phyloP scores from a whole-genome alignment of 2,888 invertebrate genomes.

The Meiosimyza decipiens region DNA sequence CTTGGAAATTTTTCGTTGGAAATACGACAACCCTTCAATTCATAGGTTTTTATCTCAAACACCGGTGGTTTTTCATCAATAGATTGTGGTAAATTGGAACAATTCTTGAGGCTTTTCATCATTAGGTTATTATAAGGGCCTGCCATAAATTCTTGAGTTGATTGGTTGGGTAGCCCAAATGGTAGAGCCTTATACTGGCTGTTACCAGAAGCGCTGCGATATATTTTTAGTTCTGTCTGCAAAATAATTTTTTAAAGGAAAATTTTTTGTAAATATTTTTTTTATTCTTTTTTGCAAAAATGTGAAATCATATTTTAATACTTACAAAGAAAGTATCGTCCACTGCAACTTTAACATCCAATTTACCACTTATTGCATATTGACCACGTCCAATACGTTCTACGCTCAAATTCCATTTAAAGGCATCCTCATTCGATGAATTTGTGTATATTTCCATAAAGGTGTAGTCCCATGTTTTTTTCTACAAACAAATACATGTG shows the following conservation, averaged over 20 bases:
- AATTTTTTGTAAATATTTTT: no score
- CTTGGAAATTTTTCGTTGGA: conserved; percentile 41
- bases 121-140: conserved; percentile 42
- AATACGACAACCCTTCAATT: conserved; percentile 39
- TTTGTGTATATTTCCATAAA: conserved; percentile 30
- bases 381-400: conserved; percentile 44
- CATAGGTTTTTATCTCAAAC: conserved; percentile 40
- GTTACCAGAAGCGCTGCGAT: conserved; percentile 45
- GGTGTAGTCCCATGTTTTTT: conserved; percentile 46
- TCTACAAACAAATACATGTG: not conserved
- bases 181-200: conserved; percentile 43
- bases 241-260: not conserved
- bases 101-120: conserved; percentile 39
- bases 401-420: conserved; percentile 28
- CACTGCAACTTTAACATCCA: conserved; percentile 24
- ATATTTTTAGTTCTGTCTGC: conserved; percentile 38
- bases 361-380: conserved; percentile 37
- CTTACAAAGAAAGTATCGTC: conserved; percentile 32
- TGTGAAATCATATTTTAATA: not conserved
- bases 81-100: conserved; percentile 46
- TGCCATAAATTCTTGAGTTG: conserved; percentile 31
- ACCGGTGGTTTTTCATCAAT: conserved; percentile 36
- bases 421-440: conserved; percentile 27
- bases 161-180: conserved; percentile 31
- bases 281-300: no score